Base-by-base conservation (phyloP, 2,888 invertebrate species). In the Hofmannophila pseudospretella region DNA sequence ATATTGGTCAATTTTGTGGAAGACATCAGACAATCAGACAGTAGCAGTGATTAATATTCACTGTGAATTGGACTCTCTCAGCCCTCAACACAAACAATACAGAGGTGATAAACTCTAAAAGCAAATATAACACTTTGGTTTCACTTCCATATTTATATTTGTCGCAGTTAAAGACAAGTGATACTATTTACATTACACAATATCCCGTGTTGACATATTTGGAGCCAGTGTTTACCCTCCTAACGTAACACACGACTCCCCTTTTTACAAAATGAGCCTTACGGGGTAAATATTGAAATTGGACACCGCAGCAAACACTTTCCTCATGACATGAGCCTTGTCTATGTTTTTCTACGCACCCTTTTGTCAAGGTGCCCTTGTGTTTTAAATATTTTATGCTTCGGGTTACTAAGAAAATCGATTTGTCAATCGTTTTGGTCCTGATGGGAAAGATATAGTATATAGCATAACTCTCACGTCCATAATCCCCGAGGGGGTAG, bases 281-380 rank as follows among this genome's bases (percentile, higher is more conserved):
- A 52, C 52, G 49, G 50, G 53, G 66, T 63, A 65, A 64, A 65
- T 58, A 68, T 44, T 47, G 67, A 60, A 61, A 66, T 66, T 60
- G 57, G 64, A 67, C 62, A 63, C 54, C 52, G 49, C 54, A 51
- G 54, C 49, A 42, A 51, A 51, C 47, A 47, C 49, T 55, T 54
- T 49, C 49, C 47, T 41, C 32, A 35, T 28, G 37, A 20, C 4
- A 34, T 22, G 31, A 23, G 32, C 19, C 38, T 13, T 32, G 35
- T 34, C 26, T 14, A 13, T 7, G 22, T 31, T 42, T 36, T 39
- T 34, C 9, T 38, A 20, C 16, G 31, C 34, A 38, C 39, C 39
- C 42, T 41, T 16, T 5, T 5, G 16, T 4, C 16, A 16, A 16
- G 3, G 32, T 30, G 11, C 11, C 4, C 33, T 30, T 2, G 16